These are phyloP conservation scores for Epizoanthus ramosus DNA, from an alignment of 92 coral and sea anemone species.

Conservation along the genomic window DNA sequence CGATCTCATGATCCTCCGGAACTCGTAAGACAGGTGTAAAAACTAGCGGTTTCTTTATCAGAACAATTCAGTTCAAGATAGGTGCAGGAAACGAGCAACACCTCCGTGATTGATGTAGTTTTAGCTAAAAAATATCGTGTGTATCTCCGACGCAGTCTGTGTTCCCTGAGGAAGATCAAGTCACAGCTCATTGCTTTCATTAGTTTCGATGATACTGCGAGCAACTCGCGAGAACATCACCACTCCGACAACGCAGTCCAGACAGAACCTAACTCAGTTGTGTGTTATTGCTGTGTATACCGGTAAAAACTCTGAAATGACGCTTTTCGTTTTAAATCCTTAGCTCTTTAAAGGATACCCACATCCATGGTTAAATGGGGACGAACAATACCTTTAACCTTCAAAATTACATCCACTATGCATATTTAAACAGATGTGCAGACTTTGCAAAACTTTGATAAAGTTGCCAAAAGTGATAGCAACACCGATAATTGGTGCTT, in stretches of 20 bases:
- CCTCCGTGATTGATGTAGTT: neutral
- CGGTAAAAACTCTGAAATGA: neutral
- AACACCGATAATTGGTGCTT: neutral
- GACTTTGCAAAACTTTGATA: neutral
- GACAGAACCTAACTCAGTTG: neutral
- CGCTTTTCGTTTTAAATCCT: neutral
- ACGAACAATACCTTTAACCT: neutral
- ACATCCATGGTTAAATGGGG: conserved; percentile 28
- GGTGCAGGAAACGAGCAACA: neutral
- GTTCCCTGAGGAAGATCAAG: neutral
- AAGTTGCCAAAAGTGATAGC: neutral
- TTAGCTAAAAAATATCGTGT: neutral
- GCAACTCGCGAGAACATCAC: neutral
- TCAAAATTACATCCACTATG: neutral
- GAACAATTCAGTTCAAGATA: neutral
- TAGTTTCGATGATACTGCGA: neutral
- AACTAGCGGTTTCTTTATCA: neutral
- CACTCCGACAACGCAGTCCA: neutral
- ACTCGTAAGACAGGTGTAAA: neutral
- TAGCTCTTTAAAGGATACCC: neutral
- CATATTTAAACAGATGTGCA: neutral
- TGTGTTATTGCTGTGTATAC: too few relatives aligned
- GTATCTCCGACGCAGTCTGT: neutral
- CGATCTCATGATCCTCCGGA: conserved; percentile 10
- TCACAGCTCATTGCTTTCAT: conserved; percentile 3